Evolutionary conservation across 2,888 invertebrate species (phyloP).

Genomic region (Drosophila vallismaia): DNA sequence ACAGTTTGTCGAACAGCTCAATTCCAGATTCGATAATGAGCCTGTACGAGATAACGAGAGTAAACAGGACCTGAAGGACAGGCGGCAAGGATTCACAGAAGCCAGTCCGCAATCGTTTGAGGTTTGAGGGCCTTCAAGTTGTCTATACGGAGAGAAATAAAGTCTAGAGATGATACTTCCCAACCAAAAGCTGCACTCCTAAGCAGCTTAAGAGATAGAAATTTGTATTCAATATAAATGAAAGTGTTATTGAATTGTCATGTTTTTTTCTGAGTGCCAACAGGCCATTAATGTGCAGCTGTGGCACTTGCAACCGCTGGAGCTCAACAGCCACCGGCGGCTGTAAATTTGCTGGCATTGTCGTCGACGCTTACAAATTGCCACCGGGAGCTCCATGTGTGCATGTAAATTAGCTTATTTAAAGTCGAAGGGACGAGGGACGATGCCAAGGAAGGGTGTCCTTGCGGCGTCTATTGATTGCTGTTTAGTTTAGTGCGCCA

Average conservation of each 20-base stretch:
- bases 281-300: conserved; percentile 53
- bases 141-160: neutral
- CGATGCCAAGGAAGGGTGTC: conserved; percentile 29
- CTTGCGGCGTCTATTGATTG: conserved; percentile 69
- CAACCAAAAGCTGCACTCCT: neutral
- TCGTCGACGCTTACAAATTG: conserved; percentile 50
- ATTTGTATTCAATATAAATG: neutral
- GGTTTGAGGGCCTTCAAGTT: conserved; percentile 4
- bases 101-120: conserved; percentile 25
- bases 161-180: neutral
- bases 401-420: conserved; percentile 70
- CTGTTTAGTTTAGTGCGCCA: conserved; percentile 47
- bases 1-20: conserved; percentile 23
- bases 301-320: conserved; percentile 40
- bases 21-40: conserved; percentile 16
- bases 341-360: conserved; percentile 49
- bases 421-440: conserved; percentile 34
- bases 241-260: neutral
- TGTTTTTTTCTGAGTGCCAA: neutral
- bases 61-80: neutral
- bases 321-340: conserved; percentile 25
- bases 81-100: neutral
- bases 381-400: conserved; percentile 48
- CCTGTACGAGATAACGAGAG: conserved; percentile 6
- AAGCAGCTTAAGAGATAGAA: neutral